Percentiles rank a stretch among this genome's conserved stretches.
Evolutionary conservation across 1,140 invertebrate species (phyloP).

Genomic region (Aleiodes sp.): DNA sequence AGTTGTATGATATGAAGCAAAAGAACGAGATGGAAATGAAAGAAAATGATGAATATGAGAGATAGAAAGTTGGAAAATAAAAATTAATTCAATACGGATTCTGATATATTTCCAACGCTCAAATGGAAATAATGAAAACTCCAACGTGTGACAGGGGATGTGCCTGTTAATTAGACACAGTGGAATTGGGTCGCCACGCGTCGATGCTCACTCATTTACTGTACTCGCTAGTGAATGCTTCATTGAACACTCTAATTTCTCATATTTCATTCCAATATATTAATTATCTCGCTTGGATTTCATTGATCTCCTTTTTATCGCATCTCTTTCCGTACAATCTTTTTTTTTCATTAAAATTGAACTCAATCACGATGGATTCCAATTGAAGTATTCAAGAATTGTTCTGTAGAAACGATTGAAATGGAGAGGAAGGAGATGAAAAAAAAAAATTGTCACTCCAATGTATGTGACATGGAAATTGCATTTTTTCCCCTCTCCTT

Average conservation of each 20-base stretch:
- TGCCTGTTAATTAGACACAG: conserved; percentile 4
- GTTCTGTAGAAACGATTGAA: neutral
- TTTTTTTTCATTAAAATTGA: too few species aligned
- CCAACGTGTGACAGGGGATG: neutral
- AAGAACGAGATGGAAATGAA: too few species aligned
- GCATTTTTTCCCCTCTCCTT: neutral
- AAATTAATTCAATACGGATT: neutral
- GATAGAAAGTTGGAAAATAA: neutral
- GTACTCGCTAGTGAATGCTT: neutral
- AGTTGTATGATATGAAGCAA: too few species aligned
- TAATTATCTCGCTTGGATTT: neutral
- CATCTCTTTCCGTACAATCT: too few species aligned
- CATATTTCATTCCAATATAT: neutral
- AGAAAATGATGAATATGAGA: too few species aligned
- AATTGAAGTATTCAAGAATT: neutral
- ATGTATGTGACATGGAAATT: neutral
- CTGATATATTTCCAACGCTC: neutral
- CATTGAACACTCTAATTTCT: conserved; percentile 3
- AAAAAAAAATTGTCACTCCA: too few species aligned
- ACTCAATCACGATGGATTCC: neutral
- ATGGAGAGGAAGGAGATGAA: too few species aligned
- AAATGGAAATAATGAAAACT: neutral
- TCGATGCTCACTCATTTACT: conserved; percentile 8
- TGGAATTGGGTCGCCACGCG: neutral
- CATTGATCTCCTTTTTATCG: neutral